Evolutionary conservation across 1,140 invertebrate species (phyloP).

Genomic region (Heliothis subflexa): DNA sequence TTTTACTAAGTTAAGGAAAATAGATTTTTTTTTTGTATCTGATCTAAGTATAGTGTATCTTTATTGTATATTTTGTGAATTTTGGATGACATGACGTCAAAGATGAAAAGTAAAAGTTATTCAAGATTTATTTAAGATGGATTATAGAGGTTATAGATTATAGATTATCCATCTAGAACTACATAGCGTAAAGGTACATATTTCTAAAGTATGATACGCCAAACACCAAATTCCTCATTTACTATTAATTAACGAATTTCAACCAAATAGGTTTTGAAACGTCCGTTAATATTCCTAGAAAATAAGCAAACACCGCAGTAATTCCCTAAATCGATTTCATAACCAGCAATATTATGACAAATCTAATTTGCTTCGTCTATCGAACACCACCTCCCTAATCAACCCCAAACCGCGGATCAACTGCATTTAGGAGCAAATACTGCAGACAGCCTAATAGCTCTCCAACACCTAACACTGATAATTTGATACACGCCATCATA

Average conservation of each 20-base stretch:
- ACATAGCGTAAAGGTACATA: no score
- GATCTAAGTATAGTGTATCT: not conserved
- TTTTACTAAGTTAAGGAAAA: constrained; percentile 3
- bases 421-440: constrained; percentile 52
- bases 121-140: no score
- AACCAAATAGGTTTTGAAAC: not conserved
- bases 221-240: no score
- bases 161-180: no score
- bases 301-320: not conserved
- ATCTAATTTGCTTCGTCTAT: constrained; percentile 46
- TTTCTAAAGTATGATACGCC: no score
- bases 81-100: not conserved
- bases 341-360: constrained; percentile 46
- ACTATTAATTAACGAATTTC: no score
- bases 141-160: no score
- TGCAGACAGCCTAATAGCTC: constrained; percentile 49
- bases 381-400: constrained; percentile 36
- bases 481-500: constrained; percentile 52
- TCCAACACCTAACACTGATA: constrained; percentile 51
- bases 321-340: constrained; percentile 36
- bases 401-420: constrained; percentile 50
- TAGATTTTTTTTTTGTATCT: not conserved
- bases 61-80: not conserved
- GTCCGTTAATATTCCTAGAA: not conserved
- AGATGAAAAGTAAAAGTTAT: not conserved